Evolutionary conservation across 2,113 vertebrate genomes (phyloP), one percentile per base, ranked within the genome.

Genomic region (Lethenteron camtschaticum): DNA sequence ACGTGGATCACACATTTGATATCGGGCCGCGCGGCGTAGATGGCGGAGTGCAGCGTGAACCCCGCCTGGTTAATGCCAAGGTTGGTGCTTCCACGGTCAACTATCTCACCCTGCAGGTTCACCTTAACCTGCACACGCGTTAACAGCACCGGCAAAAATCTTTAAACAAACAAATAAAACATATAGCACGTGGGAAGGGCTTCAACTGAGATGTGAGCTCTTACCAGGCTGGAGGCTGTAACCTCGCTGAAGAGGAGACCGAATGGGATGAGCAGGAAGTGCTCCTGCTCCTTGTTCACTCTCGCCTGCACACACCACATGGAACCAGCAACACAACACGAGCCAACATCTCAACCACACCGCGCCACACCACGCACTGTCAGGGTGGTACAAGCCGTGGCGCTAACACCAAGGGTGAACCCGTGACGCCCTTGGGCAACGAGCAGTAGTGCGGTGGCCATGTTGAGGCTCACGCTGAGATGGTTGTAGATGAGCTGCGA

Each of bases 401-500:
- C 41, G 41, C 41, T 41, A 41, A 41, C 41, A 41, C 41, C 41
- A 41, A 41, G 6, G 41, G 41, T 41, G 41, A 41, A 41, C 41
- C 41, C 7, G 41, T 41, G 41, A 41, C 41, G 41, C 41, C 41
- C 41, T 41, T 41, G 41, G 41, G 41, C 41, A 41, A 41, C 41
- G 41, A 41, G 41, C 41, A 41, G 41, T 41, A 41, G 41, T 41
- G 41, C 41, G 6, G 41, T 41, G 41, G 41, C 41, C 41, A 41
- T 41, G 41, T 41, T 41, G 41, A 41, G 10, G 9, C 86, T 86
- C 82, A 96, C 92, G 60, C 92, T 94, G 78, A 99, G 85, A 72
- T 99, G 94, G 80, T 97, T 99, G 80, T 95, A 99, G 81, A 99
- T 99, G 69, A 99, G 88, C 79, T 96, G 86, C 56, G 92, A 92